phyloP scores from a whole-genome alignment of 2,113 vertebrate genomes.

The Dipodomys ordii region DNA sequence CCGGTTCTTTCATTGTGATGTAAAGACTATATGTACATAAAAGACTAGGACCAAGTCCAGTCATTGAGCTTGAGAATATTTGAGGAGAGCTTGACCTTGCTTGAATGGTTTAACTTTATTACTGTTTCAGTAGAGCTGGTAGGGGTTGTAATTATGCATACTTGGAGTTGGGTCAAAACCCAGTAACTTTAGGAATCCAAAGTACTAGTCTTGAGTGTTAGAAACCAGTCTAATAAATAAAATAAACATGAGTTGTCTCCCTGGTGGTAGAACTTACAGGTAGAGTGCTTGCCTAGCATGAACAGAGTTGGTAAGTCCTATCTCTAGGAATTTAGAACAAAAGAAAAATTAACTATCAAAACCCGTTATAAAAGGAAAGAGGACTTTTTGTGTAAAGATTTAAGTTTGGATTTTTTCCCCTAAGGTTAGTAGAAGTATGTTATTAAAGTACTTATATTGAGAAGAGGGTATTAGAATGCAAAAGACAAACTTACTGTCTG shows the following conservation, averaged over 20 bases:
- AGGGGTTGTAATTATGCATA: slow-evolving; percentile 1
- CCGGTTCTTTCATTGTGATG: not conserved
- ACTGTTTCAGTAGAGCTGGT: not conserved
- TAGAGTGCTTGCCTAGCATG: not conserved
- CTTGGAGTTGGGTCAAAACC: slow-evolving; percentile 13
- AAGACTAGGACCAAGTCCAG: not conserved
- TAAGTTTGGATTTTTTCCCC: not conserved
- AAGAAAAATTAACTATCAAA: not conserved
- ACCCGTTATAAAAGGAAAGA: not conserved
- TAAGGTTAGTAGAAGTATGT: not conserved
- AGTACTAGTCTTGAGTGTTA: not conserved
- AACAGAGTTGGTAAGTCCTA: not conserved
- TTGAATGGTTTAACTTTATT: slow-evolving; percentile 41
- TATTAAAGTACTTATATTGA: slow-evolving; percentile 3
- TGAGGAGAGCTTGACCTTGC: slow-evolving; percentile 6
- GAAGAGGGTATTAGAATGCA: not conserved
- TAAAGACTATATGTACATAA: slow-evolving; percentile 5
- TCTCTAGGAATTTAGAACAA: not conserved
- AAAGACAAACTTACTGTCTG: not conserved
- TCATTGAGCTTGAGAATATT: not conserved
- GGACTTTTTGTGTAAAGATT: slow-evolving; percentile 45
- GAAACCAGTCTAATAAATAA: not conserved
- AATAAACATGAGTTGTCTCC: not conserved
- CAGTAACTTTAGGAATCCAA: not conserved
- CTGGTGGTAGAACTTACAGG: not conserved